Evolutionary conservation across 2,113 vertebrate species (phyloP).

Genomic region (Sapajus apella): DNA sequence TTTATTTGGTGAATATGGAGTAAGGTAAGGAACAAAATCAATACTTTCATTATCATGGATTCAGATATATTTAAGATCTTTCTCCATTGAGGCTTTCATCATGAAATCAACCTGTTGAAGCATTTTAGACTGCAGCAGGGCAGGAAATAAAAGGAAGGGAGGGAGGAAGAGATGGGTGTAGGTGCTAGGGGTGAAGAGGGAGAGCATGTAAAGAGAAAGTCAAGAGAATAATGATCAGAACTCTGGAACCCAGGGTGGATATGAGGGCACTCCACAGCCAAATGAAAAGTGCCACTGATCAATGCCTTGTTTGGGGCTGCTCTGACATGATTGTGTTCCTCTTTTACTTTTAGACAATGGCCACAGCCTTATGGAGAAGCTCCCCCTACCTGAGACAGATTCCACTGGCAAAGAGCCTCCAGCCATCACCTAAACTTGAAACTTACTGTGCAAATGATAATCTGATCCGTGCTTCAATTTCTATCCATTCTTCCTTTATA

Average conservation of each 20-base stretch:
- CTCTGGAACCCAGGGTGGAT: background rate
- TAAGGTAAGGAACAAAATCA: background rate
- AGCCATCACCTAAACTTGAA: background rate
- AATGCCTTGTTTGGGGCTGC: background rate
- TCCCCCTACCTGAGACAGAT: background rate
- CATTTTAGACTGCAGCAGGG: background rate
- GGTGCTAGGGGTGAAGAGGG: too few relatives aligned
- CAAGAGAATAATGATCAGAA: background rate
- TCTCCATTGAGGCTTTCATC: background rate
- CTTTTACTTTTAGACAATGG: background rate
- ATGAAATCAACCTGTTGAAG: background rate
- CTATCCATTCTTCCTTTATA: conserved; percentile 70
- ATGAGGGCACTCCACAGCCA: background rate
- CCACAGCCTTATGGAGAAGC: background rate
- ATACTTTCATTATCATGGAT: background rate
- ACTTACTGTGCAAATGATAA: conserved; percentile 73
- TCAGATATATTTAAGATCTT: background rate
- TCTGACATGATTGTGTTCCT: background rate
- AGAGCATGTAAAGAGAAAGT: background rate
- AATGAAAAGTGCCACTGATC: background rate
- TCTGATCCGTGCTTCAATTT: conserved; percentile 53
- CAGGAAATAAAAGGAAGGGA: accelerated
- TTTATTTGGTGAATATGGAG: background rate
- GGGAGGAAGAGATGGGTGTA: background rate
- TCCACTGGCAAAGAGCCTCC: background rate